A percentile compares a stretch with the other conserved stretches of the same genome.
Evolutionary conservation across 2,113 vertebrate species (phyloP).

Genomic region (Tetrax tetrax): DNA sequence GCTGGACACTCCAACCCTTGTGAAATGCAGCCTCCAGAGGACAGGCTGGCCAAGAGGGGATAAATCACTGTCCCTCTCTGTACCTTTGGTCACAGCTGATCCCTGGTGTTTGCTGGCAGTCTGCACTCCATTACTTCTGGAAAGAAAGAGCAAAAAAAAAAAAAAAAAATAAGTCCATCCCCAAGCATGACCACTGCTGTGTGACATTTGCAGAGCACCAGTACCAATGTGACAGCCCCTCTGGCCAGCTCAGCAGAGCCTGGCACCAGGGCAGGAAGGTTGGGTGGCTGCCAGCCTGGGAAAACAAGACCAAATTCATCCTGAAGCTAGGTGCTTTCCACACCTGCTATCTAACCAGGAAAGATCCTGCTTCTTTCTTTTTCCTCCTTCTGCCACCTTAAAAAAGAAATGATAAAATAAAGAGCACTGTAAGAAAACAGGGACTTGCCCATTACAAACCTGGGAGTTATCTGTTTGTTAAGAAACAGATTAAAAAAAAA

Average conservation of each 20-base stretch:
- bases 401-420: not conserved
- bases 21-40: not conserved
- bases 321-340: not conserved
- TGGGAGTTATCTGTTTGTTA: not conserved
- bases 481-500: not conserved
- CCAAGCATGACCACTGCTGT: not conserved
- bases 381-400: not conserved
- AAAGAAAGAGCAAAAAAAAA: constrained; percentile 5
- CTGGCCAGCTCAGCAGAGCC: not conserved
- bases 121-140: constrained; percentile 42
- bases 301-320: not conserved
- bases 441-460: not conserved
- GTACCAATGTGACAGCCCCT: not conserved
- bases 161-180: not conserved
- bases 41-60: not conserved
- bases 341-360: not conserved
- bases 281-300: not conserved
- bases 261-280: not conserved
- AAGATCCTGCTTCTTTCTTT: not conserved
- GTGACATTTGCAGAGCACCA: not conserved
- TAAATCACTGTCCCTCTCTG: not conserved
- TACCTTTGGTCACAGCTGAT: constrained; percentile 58
- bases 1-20: not conserved
- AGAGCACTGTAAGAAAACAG: not conserved
- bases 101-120: not conserved